Evolutionary conservation across 2,888 invertebrate species (phyloP).

Genomic region (Meloe dianella): DNA sequence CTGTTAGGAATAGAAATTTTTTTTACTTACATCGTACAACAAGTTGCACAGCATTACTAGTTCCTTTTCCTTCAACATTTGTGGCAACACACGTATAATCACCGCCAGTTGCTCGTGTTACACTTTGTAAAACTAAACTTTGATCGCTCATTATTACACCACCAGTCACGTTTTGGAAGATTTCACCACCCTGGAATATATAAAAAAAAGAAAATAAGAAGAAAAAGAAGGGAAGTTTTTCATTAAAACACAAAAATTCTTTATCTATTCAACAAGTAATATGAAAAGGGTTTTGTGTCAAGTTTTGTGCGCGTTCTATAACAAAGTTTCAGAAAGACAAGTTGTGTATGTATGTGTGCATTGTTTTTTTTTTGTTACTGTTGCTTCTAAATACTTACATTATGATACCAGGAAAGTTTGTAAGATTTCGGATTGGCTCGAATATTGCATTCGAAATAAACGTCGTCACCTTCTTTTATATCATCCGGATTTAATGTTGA

Average conservation of each 20-base stretch:
- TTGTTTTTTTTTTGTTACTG: background rate
- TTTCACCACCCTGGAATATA: constrained; percentile 73
- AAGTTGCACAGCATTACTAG: constrained; percentile 74
- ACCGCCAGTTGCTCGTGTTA: constrained; percentile 82
- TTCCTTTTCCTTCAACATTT: constrained; percentile 83
- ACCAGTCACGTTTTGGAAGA: constrained; percentile 80
- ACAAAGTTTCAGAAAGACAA: constrained; percentile 26
- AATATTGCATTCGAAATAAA: constrained; percentile 87
- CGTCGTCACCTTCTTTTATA: constrained; percentile 89
- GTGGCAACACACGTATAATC: constrained; percentile 87
- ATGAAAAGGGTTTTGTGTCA: constrained; percentile 29
- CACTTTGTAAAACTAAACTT: constrained; percentile 84
- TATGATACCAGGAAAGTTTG: constrained; percentile 86
- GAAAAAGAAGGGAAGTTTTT: constrained; percentile 11
- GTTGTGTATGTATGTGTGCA: background rate
- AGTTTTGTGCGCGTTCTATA: constrained; percentile 19
- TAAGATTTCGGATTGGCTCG: constrained; percentile 84
- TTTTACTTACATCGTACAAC: constrained; percentile 72
- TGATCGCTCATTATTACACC: constrained; percentile 86
- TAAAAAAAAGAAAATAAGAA: constrained; percentile 7
- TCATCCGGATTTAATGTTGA: constrained; percentile 83
- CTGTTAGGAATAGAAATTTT: constrained; percentile 22
- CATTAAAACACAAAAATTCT: constrained; percentile 15
- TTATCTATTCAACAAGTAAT: constrained; percentile 36
- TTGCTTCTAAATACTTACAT: constrained; percentile 68